A percentile compares a stretch with the other conserved stretches of the same genome.
phyloP scores from a whole-genome alignment of 2,888 invertebrate genomes.

The Lottia gigantea region DNA sequence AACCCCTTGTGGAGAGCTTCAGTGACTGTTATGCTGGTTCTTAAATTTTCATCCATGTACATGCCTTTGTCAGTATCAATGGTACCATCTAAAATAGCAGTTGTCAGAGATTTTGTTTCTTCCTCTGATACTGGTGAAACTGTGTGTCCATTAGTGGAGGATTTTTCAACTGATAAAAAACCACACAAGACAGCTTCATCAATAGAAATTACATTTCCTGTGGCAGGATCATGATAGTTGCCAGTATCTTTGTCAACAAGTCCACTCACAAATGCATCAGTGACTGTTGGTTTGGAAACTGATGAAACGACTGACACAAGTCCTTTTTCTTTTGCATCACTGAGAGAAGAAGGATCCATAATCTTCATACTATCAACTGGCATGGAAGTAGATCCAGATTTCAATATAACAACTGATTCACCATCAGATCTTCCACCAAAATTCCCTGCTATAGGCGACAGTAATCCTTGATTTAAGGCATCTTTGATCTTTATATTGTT shows the following conservation, averaged over 20 bases:
- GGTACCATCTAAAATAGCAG: conserved; percentile 43
- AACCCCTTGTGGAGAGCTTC: conserved; percentile 70
- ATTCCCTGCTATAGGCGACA: conserved; percentile 66
- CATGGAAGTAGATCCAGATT: conserved; percentile 39
- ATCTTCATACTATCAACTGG: conserved; percentile 30
- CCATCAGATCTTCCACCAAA: conserved; percentile 32
- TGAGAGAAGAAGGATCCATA: conserved; percentile 33
- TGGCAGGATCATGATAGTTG: conserved; percentile 83
- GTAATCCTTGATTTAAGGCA: conserved; percentile 72
- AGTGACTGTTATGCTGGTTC: conserved; percentile 68
- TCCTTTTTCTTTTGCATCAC: conserved; percentile 37
- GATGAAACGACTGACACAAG: conserved; percentile 29
- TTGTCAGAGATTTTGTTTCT: conserved; percentile 41
- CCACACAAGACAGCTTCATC: conserved; percentile 86
- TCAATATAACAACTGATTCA: conserved; percentile 53
- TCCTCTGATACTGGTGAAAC: conserved; percentile 14
- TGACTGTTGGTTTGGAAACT: conserved; percentile 19
- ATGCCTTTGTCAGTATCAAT: conserved; percentile 45
- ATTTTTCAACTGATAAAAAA: conserved; percentile 67
- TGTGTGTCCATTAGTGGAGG: conserved; percentile 9
- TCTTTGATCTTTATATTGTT: conserved; percentile 78
- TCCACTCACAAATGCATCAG: conserved; percentile 46
- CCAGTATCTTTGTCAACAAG: conserved; percentile 72
- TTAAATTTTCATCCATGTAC: conserved; percentile 43
- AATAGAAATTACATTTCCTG: conserved; percentile 83